phyloP scores from a whole-genome alignment of 1,140 invertebrate genomes.

The Dendroctonus valens region DNA sequence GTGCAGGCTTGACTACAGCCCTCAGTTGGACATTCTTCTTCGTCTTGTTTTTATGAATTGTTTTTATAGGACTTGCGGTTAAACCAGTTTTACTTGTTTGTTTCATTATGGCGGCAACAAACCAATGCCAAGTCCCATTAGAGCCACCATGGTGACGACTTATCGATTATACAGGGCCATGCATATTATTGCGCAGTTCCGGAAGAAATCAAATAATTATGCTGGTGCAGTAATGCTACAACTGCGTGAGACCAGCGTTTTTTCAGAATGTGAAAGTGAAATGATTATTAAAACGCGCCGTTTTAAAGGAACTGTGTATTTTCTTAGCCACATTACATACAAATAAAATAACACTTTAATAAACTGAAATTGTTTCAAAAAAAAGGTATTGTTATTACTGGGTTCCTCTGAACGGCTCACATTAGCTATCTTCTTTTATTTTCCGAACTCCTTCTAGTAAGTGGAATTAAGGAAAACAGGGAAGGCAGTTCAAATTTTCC shows the following conservation, averaged over 20 bases:
- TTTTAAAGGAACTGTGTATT: neutral
- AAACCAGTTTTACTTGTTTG: constrained; percentile 46
- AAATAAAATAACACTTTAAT: constrained; percentile 10
- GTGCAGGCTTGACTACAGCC: constrained; percentile 54
- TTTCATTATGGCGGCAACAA: constrained; percentile 29
- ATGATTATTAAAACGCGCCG: neutral
- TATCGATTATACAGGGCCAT: too few relatives aligned
- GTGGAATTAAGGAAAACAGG: constrained; percentile 51
- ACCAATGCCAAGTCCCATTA: neutral
- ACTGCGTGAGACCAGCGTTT: too few relatives aligned
- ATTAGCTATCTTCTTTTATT: constrained; percentile 57
- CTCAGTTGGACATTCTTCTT: constrained; percentile 35
- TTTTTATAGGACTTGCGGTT: constrained; percentile 42
- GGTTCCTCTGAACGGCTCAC: constrained; percentile 7
- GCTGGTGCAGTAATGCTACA: too few relatives aligned
- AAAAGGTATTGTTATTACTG: constrained; percentile 1
- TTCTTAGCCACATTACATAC: constrained; percentile 16
- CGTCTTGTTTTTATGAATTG: constrained; percentile 24
- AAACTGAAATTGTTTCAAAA: neutral
- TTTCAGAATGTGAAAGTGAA: too few relatives aligned
- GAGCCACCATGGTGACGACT: too few relatives aligned
- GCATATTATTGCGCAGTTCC: too few relatives aligned
- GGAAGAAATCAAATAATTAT: too few relatives aligned
- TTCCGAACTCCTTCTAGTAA: constrained; percentile 58
- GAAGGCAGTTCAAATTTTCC: too few relatives aligned